Conservation (phyloP, 2,888 invertebrate species). For the Apantesis nais region DNA sequence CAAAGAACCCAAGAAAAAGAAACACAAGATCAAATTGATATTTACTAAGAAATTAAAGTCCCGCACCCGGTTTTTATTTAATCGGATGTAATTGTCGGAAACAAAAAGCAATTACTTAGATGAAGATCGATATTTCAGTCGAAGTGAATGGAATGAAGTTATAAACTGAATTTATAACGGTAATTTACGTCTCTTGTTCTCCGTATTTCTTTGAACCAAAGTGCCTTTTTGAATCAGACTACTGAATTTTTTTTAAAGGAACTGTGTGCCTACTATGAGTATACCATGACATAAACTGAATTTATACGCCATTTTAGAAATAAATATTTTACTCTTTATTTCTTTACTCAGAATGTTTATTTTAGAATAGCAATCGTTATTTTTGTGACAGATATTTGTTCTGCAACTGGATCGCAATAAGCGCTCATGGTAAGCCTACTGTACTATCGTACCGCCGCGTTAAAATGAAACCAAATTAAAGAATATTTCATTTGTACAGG, state of each 20-base stretch:
- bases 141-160: slow-evolving; percentile 20
- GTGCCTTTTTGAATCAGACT: slow-evolving; percentile 36
- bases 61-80: slow-evolving; percentile 7
- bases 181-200: slow-evolving; percentile 33
- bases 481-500: not conserved
- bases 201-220: slow-evolving; percentile 38
- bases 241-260: slow-evolving; percentile 21
- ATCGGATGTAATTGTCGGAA: slow-evolving; percentile 12
- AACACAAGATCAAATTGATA: not conserved
- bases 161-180: slow-evolving; percentile 21
- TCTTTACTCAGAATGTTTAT: too few relatives aligned
- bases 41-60: slow-evolving; percentile 14
- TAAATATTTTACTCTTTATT: too few relatives aligned
- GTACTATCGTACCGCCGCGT: not conserved
- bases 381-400: too few relatives aligned
- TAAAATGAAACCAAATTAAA: not conserved
- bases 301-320: too few relatives aligned
- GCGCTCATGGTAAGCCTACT: too few relatives aligned
- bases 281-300: too few relatives aligned
- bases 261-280: too few relatives aligned
- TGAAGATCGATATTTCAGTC: slow-evolving; percentile 13
- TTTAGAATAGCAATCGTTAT: too few relatives aligned
- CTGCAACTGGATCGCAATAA: too few relatives aligned
- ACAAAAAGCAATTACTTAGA: slow-evolving; percentile 16
- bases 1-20: not conserved